Evolutionary conservation across 2,113 vertebrate genomes (phyloP), one percentile per base, ranked within the genome.

Genomic region (Ciconia boyciana): DNA sequence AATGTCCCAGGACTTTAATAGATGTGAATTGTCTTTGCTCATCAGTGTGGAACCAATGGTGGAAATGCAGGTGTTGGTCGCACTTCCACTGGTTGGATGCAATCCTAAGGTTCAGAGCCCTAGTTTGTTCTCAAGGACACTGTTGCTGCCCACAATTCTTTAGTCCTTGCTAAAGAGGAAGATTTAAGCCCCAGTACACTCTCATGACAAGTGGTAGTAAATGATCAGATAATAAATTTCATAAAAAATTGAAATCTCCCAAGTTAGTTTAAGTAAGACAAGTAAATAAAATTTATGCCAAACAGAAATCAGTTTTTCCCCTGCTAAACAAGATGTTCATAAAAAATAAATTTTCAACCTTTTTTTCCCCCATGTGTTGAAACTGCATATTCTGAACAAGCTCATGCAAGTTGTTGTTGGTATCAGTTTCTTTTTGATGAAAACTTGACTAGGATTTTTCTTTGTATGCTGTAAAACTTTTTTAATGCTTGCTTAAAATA

Each of bases 401-500:
- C 2, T 75, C 32, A 49, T 49, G 10, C 22, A 92, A 74, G 15
- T 28, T 71, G 20, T 13, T 60, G 8, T 5, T 46, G 44, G 36
- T 20, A 12, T 90, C 9, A 22, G 26, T 39, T 84, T 83, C 32
- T 52, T 84, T 86, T 66, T 34, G 80, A 93, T 48, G 68, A 95
- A 82, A 87, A 95, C 48, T 84, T 84, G 65, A 94, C 52, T 79
- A 84, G 20, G 6, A 28, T 24, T 81, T 94, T 89, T 64, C 58
- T 87, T 89, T 75, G 43, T 52, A 82, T 31, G 55, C 57, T 64
- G 46, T 68, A 93, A 78, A 82, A 78, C 20, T 55, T 79, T 58
- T 94, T 89, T 22, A 92, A 94, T 76, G 52, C 39, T 90, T 74
- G 6, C 46, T 84, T 88, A 72, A 96, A 80, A 79, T 83, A 89